Evolutionary conservation across 2,113 vertebrate species (phyloP).

Genomic region (Helogale parvula): DNA sequence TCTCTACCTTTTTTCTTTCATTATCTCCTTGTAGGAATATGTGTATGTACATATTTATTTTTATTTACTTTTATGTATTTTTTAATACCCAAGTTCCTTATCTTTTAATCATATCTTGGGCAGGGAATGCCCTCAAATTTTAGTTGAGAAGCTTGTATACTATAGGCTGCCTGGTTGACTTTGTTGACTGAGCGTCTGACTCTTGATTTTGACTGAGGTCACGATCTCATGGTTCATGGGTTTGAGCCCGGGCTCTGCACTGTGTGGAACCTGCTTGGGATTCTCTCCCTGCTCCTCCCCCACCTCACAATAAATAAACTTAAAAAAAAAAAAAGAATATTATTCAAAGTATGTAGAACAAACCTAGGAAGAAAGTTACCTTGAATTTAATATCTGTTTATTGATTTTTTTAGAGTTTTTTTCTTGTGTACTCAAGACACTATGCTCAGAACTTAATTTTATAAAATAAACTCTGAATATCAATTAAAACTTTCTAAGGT

Average conservation of each 20-base stretch:
- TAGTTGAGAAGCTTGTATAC: background rate
- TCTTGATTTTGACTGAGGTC: too few relatives aligned
- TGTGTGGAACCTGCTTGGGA: too few relatives aligned
- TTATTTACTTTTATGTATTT: constrained; percentile 5
- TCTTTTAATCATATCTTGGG: constrained; percentile 1
- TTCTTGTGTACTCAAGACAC: background rate
- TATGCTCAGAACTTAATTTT: constrained; percentile 24
- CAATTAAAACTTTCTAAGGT: constrained; percentile 32
- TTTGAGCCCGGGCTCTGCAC: too few relatives aligned
- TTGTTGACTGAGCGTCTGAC: too few relatives aligned
- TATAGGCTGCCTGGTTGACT: background rate
- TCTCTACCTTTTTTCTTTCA: background rate
- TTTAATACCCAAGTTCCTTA: background rate
- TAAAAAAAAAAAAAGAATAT: background rate
- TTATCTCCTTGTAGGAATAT: background rate
- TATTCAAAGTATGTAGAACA: constrained; percentile 26
- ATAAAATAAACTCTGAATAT: constrained; percentile 18
- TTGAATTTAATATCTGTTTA: constrained; percentile 9
- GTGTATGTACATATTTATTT: background rate
- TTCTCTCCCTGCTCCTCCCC: too few relatives aligned
- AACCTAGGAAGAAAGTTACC: background rate
- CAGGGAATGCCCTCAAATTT: constrained; percentile 30
- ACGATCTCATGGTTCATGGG: too few relatives aligned
- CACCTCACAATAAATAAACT: too few relatives aligned
- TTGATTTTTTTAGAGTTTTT: constrained; percentile 20